Conservation (phyloP, 37 sponge, comb jelly and placozoan species). For the Mnemiopsis leidyi region DNA sequence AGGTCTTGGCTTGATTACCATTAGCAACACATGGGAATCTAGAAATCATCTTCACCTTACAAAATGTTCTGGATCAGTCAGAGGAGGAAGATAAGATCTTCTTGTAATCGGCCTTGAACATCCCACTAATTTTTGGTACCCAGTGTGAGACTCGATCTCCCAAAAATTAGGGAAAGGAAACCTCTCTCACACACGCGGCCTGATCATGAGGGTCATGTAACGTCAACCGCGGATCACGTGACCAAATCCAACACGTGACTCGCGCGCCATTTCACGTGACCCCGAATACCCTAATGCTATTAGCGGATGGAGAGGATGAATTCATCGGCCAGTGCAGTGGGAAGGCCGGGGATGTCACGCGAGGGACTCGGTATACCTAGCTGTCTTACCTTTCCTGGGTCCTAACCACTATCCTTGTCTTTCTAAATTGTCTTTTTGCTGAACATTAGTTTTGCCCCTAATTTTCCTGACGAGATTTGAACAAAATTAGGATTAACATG, state of each 20-base stretch:
- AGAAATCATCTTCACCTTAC: too few relatives aligned
- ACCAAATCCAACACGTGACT: neutral
- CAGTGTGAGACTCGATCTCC: neutral
- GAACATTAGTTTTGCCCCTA: too few relatives aligned
- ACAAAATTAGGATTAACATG: too few relatives aligned
- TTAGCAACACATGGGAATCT: too few relatives aligned
- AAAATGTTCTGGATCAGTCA: too few relatives aligned
- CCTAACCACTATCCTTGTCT: too few relatives aligned
- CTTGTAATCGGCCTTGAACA: neutral
- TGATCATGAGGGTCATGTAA: neutral
- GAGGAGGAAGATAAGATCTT: neutral
- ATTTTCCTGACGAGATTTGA: too few relatives aligned
- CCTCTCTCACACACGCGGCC: neutral
- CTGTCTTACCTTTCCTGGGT: neutral
- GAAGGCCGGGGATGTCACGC: neutral
- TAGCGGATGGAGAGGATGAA: neutral
- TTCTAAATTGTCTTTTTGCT: too few relatives aligned
- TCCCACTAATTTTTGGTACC: neutral
- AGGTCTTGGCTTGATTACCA: too few relatives aligned
- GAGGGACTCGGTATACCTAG: too few relatives aligned
- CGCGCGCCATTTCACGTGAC: neutral
- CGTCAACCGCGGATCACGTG: neutral
- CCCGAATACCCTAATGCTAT: neutral
- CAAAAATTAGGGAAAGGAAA: neutral
- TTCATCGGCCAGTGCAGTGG: neutral